Evolutionary conservation across 2,113 vertebrate genomes (phyloP), one percentile per base, ranked within the genome.

Genomic region (Oophaga pumilio): DNA sequence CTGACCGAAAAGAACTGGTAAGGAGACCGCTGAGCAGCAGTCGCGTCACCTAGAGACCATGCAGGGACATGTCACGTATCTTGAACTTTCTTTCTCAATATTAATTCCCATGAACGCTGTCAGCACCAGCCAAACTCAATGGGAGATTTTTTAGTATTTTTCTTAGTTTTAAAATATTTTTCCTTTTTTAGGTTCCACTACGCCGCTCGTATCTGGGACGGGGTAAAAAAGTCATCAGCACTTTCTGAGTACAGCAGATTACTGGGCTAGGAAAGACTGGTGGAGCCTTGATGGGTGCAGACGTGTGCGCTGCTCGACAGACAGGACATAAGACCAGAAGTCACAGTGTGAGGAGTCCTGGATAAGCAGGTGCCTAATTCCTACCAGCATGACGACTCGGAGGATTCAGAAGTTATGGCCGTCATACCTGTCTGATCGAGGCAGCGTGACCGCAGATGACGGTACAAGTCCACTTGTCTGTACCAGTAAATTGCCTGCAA

Each of bases 1-100:
- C 96, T 98, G 87, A 98, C 97, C 0, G 97, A 98, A 90, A 98
- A 97, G 91, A 98, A 98, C 93, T 98, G 97, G 97, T 98, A 91
- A 86, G 94, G 4, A 4, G 43, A 10, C 7, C 1, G 0, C 33
- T 13, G 7, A 1, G 0, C 1, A 2, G 26, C 15, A 26, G 22
- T n/a, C 9, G 2, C 20, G 22, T 1, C 62, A 0, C 13, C 62
- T 24, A n/a, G 6, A 24, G 62, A 8, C 7, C n/a, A 0, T 62
- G 3, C 22, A 66, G 62, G n/a, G 62, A 43, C 33, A 43, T 43
- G 33, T 43, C 33, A 43, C 33, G 9, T 56, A 56, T 11, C 53
- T 11, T 8, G 53, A 8, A 8, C 53, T 9, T 13, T 8, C 9
- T 56, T 56, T 13, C 12, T 56, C 1, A 56, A 5, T 43, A 43